A percentile compares a stretch with the other conserved stretches of the same genome.
Evolutionary conservation across 2,113 vertebrate genomes (phyloP).

Genomic region (Sinocyclocheilus anophthalmus): DNA sequence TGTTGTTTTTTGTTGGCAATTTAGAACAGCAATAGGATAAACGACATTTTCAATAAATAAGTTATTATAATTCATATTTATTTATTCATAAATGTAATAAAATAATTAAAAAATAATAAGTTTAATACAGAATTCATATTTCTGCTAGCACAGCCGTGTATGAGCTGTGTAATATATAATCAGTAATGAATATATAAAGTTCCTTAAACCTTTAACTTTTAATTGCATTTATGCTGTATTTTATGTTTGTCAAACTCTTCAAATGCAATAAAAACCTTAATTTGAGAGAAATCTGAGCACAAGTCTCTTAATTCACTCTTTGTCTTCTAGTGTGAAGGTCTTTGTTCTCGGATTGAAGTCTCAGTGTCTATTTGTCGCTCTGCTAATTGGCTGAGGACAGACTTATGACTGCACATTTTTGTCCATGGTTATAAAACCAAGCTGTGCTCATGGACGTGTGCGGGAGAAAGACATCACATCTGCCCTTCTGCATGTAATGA

Average conservation of each 20-base stretch:
- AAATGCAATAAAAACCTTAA: not conserved
- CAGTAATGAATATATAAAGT: conserved; percentile 1
- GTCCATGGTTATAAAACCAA: conserved; percentile 40
- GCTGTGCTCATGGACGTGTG: conserved; percentile 32
- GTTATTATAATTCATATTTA: not conserved
- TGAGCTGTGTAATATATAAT: not conserved
- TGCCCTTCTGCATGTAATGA: conserved; percentile 26
- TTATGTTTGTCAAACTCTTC: not conserved
- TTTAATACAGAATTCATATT: not conserved
- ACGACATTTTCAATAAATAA: not conserved
- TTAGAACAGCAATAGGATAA: not conserved
- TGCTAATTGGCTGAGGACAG: conserved; percentile 39
- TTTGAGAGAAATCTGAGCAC: not conserved
- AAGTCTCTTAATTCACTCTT: conserved; percentile 32
- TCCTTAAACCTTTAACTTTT: not conserved
- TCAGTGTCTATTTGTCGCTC: conserved; percentile 5
- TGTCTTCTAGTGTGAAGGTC: conserved; percentile 25
- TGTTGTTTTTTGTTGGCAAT: not conserved
- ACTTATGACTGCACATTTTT: conserved; percentile 39
- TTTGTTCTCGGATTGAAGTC: conserved; percentile 38
- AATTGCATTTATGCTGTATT: not conserved
- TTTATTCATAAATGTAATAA: not conserved
- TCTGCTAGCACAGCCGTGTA: not conserved
- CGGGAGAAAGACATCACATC: conserved; percentile 34
- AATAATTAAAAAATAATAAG: not conserved